A percentile compares a stretch with the other conserved stretches of the same genome.
Evolutionary conservation across 2,888 invertebrate species (phyloP).

Genomic region (Drosophila seclusa): DNA sequence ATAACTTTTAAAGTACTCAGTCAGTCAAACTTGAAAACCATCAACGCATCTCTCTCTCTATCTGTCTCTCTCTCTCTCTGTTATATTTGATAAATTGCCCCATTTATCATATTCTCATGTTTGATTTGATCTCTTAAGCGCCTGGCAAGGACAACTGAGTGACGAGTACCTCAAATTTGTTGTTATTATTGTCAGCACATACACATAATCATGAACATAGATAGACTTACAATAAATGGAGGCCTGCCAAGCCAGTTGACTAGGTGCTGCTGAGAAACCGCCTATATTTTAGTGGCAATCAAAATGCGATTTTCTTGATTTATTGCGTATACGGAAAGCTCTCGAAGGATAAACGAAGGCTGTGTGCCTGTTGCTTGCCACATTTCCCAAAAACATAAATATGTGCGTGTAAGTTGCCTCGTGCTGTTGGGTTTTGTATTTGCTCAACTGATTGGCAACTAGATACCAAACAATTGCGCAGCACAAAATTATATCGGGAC

Average conservation of each 20-base stretch:
- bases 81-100: constrained; percentile 17
- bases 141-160: constrained; percentile 13
- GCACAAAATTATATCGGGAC: constrained; percentile 27
- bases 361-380: constrained; percentile 36
- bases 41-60: background rate
- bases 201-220: background rate
- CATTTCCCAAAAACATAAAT: constrained; percentile 1
- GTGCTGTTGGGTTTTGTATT: constrained; percentile 23
- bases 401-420: constrained; percentile 2
- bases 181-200: constrained; percentile 12
- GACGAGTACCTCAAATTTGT: constrained; percentile 30
- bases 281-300: constrained; percentile 34
- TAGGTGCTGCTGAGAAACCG: background rate
- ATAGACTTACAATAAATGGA: constrained; percentile 6
- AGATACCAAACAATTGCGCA: constrained; percentile 38
- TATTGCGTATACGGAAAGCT: constrained; percentile 40
- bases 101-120: constrained; percentile 28
- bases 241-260: background rate
- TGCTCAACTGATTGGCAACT: constrained; percentile 52
- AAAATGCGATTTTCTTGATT: constrained; percentile 51
- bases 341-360: constrained; percentile 1
- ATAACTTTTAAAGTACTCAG: constrained; percentile 2
- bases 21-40: background rate
- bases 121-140: constrained; percentile 16
- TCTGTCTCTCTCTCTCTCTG: background rate